These are phyloP conservation scores for Drosophila santomea DNA, from an alignment of 1,140 invertebrate genomes.

Conservation along the genomic window DNA sequence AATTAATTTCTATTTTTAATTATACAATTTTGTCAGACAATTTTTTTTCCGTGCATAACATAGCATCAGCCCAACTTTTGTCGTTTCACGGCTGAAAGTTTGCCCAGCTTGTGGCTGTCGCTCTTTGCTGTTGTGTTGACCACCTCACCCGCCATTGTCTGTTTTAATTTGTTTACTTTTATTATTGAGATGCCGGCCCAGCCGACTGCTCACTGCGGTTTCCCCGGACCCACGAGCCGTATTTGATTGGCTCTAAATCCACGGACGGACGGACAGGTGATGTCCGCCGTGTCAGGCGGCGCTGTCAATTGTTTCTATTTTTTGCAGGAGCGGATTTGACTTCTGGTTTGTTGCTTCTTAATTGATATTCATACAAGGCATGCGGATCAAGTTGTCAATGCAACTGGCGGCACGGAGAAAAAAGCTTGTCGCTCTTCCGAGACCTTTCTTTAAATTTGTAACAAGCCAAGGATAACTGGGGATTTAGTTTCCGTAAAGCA, in stretches of 20 bases:
- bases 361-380: slow-evolving; percentile 79
- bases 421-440: too few relatives aligned
- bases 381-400: slow-evolving; percentile 67
- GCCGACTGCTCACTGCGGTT: slow-evolving; percentile 26
- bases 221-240: slow-evolving; percentile 17
- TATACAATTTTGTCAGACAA: not conserved
- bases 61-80: slow-evolving; percentile 56
- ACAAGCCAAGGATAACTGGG: too few relatives aligned
- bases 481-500: too few relatives aligned
- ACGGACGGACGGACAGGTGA: slow-evolving; percentile 63
- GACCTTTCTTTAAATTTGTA: too few relatives aligned
- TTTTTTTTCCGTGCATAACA: slow-evolving; percentile 3
- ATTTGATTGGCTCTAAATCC: slow-evolving; percentile 76
- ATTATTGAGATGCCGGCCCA: slow-evolving; percentile 72
- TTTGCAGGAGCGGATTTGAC: slow-evolving; percentile 51
- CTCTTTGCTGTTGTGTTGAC: slow-evolving; percentile 26
- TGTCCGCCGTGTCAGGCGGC: slow-evolving; percentile 38
- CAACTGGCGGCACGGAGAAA: slow-evolving; percentile 11
- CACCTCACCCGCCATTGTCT: slow-evolving; percentile 57
- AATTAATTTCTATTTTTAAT: too few relatives aligned
- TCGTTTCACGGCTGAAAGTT: slow-evolving; percentile 78
- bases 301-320: slow-evolving; percentile 50
- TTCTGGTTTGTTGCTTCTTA: slow-evolving; percentile 61
- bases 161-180: slow-evolving; percentile 84
- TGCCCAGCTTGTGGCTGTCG: slow-evolving; percentile 62